Base-by-base conservation (phyloP, 1,140 invertebrate genomes). In the Harpegnathos saltator region DNA sequence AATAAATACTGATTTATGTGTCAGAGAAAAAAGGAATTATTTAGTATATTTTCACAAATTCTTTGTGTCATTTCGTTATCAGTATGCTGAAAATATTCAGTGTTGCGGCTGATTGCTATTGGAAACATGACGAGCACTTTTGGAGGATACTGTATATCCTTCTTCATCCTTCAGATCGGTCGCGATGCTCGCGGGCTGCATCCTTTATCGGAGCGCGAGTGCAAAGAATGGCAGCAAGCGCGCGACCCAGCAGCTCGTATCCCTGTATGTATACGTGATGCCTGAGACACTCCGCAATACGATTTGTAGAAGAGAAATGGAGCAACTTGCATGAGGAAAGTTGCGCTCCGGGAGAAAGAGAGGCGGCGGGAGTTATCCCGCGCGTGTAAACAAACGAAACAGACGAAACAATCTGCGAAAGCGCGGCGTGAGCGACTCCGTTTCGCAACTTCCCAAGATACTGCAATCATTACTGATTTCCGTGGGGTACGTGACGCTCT, bases 291-390 rank as follows among this genome's bases (percentile, higher is more conserved):
- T 82, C 69, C 68, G 68, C 85, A 77, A 83, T 82, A 74, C 85
- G 73, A 54, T 85, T 66, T 72, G 38, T 58, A 69, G 59, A 19
- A 56, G 61, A 84, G 81, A 69, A 87, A 87, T 87, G 86, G 85
- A 84, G 77, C 62, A 87, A 87, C 62, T 83, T 87, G 65, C 71
- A 86, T 78, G 85, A 87, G 82, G 85, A 86, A 86, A 87, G 85
- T 86, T 86, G 58, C 54, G 75, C 65, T 4, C 33, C 65, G 65
- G 24, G 52, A 69, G 84, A 61, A 58, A 66, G 58, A 65, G 63
- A 71, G 44, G n/a, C 15, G 22, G 65, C 44, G 75, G 68, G 63
- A 80, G 65, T 80, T 80, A 80, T 71, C 75, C 65, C 24, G 54
- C 75, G 75, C 54, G 75, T 80, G 75, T 80, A 80, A 80, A 71